These are phyloP conservation scores for Brachyrhaphis roseni DNA, from an alignment of 2,797 vertebrate species.

Conservation along the genomic window DNA sequence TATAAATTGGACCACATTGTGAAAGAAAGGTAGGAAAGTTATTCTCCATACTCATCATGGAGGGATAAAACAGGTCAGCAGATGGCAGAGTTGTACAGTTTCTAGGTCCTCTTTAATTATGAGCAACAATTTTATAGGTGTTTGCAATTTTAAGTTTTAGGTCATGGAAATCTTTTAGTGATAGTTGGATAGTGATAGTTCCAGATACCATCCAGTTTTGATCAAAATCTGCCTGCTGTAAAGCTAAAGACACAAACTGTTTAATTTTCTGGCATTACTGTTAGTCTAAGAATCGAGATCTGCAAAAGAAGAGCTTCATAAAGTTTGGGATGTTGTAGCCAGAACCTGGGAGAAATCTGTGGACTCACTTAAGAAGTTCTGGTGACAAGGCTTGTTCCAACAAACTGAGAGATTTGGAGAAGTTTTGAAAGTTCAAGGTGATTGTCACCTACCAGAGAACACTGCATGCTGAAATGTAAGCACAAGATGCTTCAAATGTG, in stretches of 20 bases:
- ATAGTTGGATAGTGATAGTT: neutral
- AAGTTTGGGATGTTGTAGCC: neutral
- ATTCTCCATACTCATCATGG: conserved; percentile 23
- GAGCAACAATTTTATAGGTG: neutral
- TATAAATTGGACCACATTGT: conserved; percentile 96
- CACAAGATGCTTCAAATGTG: neutral
- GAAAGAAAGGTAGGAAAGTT: conserved; percentile 89
- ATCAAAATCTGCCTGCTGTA: neutral
- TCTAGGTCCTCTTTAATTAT: neutral
- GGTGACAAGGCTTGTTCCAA: neutral
- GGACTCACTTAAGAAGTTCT: neutral
- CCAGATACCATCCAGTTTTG: neutral
- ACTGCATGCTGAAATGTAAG: neutral
- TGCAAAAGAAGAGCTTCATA: neutral
- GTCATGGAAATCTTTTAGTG: neutral
- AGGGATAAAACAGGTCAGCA: conserved; percentile 23
- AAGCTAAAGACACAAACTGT: neutral
- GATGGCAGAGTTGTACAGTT: conserved; percentile 2
- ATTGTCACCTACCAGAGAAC: neutral
- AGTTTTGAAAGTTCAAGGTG: neutral
- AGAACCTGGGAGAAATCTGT: neutral
- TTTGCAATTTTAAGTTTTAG: neutral
- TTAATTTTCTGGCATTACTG: neutral
- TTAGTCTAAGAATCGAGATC: neutral
- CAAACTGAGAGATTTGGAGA: neutral